phyloP scores from a whole-genome alignment of 2,888 invertebrate genomes.

The Hypolimnas misippus region DNA sequence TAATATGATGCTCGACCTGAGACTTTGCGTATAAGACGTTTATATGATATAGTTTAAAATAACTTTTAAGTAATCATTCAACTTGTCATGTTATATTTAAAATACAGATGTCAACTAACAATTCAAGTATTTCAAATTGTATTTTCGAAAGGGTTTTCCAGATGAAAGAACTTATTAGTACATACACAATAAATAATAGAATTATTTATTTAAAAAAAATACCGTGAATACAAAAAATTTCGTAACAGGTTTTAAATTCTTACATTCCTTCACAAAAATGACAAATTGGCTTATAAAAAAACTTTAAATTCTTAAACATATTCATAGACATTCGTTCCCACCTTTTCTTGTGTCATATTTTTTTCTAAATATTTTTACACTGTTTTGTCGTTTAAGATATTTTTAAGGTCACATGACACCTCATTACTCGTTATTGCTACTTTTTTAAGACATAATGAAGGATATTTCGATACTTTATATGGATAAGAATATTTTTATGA shows the following conservation, averaged over 20 bases:
- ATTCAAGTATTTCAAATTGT: no score
- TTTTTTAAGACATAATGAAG: constrained; percentile 24
- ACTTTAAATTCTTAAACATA: constrained; percentile 23
- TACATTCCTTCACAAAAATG: constrained; percentile 33
- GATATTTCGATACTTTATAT: neutral
- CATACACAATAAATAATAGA: no score
- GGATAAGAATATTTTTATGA: constrained; percentile 1
- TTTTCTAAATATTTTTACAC: constrained; percentile 30
- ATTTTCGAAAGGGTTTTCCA: no score
- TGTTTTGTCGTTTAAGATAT: constrained; percentile 32
- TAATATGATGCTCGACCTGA: neutral
- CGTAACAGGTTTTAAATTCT: constrained; percentile 17
- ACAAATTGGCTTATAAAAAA: constrained; percentile 38
- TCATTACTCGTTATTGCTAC: constrained; percentile 51
- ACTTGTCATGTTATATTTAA: no score
- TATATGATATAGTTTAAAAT: no score
- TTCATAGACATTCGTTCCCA: constrained; percentile 24
- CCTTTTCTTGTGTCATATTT: constrained; percentile 28
- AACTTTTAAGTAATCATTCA: no score
- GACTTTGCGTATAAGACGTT: no score
- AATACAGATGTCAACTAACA: no score
- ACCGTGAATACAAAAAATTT: neutral
- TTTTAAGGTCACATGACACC: constrained; percentile 54
- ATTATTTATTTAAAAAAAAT: no score
- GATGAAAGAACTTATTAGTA: no score